Percentiles rank a stretch among this genome's conserved stretches.
Conservation (phyloP, 1,140 invertebrate genomes). For the Zeugodacus cucurbitae region DNA sequence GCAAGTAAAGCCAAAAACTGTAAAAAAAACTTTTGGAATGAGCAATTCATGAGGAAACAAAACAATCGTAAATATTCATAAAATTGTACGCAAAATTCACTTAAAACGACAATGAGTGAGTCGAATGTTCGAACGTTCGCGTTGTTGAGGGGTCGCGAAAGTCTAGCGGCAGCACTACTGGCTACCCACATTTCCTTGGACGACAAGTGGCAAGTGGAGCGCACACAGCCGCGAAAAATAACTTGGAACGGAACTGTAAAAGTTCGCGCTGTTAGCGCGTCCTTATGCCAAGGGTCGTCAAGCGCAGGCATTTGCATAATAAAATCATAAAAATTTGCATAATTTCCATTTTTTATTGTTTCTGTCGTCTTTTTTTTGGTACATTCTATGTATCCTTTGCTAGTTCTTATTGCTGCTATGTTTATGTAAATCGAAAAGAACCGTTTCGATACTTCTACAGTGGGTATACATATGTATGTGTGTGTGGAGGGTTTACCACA, state of each 20-base stretch:
- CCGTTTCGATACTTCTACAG: not conserved
- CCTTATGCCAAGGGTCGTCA: constrained; percentile 66
- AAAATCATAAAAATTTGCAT: constrained; percentile 66
- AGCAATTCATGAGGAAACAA: constrained; percentile 11
- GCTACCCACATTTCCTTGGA: not conserved
- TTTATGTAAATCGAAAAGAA: not conserved
- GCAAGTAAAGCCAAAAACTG: not conserved
- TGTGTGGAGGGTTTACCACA: not conserved
- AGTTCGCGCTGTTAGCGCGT: constrained; percentile 55
- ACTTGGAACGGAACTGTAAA: not conserved
- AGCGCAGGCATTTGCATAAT: constrained; percentile 65
- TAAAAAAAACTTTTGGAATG: not conserved
- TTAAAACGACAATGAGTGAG: constrained; percentile 29
- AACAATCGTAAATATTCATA: constrained; percentile 43
- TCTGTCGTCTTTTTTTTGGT: not conserved
- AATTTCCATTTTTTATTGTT: constrained; percentile 62
- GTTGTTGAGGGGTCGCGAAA: constrained; percentile 23
- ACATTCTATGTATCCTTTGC: not conserved
- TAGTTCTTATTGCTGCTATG: not conserved
- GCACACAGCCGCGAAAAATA: not conserved
- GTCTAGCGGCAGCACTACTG: not conserved
- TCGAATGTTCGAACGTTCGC: constrained; percentile 54
- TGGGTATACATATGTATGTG: not conserved
- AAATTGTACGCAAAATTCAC: constrained; percentile 37
- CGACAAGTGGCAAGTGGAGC: constrained; percentile 35